Evolutionary conservation across 2,888 invertebrate species (phyloP).

Genomic region (Caradrina kadenii): DNA sequence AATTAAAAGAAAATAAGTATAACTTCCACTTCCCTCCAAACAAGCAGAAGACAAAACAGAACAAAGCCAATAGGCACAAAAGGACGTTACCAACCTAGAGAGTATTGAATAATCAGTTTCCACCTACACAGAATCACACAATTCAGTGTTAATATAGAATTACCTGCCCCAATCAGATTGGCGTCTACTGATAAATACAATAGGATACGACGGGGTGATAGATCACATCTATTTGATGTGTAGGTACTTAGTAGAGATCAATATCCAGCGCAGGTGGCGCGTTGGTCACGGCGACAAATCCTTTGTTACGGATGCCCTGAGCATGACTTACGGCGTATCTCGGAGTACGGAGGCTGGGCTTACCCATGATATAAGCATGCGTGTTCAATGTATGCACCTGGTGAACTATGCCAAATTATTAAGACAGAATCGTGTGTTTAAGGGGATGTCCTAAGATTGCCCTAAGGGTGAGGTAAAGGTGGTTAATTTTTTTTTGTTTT

Average conservation of each 20-base stretch:
- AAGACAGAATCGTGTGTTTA: neutral
- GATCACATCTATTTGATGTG: slow-evolving; percentile 31
- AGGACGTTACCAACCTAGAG: no score
- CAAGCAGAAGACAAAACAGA: no score
- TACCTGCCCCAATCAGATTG: slow-evolving; percentile 37
- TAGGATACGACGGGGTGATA: slow-evolving; percentile 24
- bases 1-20: no score
- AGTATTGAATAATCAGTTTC: neutral
- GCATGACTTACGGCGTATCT: slow-evolving; percentile 70
- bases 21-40: no score
- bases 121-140: neutral
- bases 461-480: no score
- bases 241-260: slow-evolving; percentile 31
- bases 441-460: no score
- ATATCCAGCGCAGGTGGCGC: slow-evolving; percentile 43
- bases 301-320: slow-evolving; percentile 67
- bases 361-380: slow-evolving; percentile 39
- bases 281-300: slow-evolving; percentile 71
- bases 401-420: slow-evolving; percentile 20
- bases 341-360: slow-evolving; percentile 67
- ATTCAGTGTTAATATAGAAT: slow-evolving; percentile 30
- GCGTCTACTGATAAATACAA: slow-evolving; percentile 38
- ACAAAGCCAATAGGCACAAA: no score
- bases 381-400: slow-evolving; percentile 25
- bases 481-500: no score